Conservation (phyloP, 2,797 vertebrate genomes). For the Hydrocynus forskahlii region DNA sequence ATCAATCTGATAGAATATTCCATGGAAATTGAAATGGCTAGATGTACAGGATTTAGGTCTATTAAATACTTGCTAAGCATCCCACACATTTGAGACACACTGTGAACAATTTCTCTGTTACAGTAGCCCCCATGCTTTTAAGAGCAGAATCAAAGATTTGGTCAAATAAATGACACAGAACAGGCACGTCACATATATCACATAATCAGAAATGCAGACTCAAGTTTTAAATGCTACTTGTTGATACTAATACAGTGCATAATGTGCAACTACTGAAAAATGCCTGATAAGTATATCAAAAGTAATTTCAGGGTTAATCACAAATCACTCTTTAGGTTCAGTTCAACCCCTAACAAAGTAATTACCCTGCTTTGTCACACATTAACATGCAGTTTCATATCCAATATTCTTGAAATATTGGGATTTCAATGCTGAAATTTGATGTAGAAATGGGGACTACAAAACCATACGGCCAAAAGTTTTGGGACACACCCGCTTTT, state of each 20-base stretch:
- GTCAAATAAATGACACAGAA: not conserved
- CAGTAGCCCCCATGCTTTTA: not conserved
- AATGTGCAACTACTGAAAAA: not conserved
- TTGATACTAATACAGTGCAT: not conserved
- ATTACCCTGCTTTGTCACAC: not conserved
- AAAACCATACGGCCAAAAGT: too few relatives aligned
- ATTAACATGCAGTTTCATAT: not conserved
- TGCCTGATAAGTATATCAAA: not conserved
- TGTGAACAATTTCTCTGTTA: not conserved
- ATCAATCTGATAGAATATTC: slow-evolving; percentile 52
- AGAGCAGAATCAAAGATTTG: not conserved
- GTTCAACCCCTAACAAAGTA: not conserved
- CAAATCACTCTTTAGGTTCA: slow-evolving; percentile 4
- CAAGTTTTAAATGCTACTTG: too few relatives aligned
- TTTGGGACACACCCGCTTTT: too few relatives aligned
- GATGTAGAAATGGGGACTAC: too few relatives aligned
- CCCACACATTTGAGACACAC: not conserved
- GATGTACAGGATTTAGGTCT: slow-evolving; percentile 39
- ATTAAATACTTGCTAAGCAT: slow-evolving; percentile 60
- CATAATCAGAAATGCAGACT: too few relatives aligned
- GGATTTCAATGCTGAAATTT: too few relatives aligned
- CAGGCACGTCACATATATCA: too few relatives aligned
- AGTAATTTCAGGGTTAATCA: slow-evolving; percentile 4
- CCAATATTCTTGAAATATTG: not conserved
- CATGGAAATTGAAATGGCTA: slow-evolving; percentile 53